Base-by-base conservation (phyloP, 2,888 invertebrate species). In the Molanna angustata region DNA sequence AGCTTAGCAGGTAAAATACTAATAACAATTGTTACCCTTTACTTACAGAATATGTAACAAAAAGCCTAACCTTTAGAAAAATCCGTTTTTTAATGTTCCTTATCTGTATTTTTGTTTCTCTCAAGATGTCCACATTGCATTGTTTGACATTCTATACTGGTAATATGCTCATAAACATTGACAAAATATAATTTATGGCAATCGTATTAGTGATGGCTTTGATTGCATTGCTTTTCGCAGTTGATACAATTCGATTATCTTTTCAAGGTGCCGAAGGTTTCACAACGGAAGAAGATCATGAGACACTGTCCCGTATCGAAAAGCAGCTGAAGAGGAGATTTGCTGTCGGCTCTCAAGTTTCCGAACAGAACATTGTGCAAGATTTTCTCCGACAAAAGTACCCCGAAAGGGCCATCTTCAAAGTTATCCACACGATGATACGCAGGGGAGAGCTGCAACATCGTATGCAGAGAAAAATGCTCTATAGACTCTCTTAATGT, bases 371-470 rank as follows among this genome's bases (percentile, higher is more conserved):
- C 60, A 93, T 99, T 61, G 79, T 99, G 21, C 90, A 93, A 64
- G 96, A 97, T 72, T 90, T 89, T 64, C 68, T 82, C 3, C 79
- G 83, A 9, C 88, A 94, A 71, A 90, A 91, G 69, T 96, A 93
- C 69, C 86, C 90, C 0, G 94, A 95, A 68, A 78, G 87, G 51
- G 83, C 90, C 3, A 84, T 99, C 53, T 73, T 85, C 54, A 97
- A 95, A 75, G 98, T 99, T 11, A 85, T 99, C 61, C 85, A 91
- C 63, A 87, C 90, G 9, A 94, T 98, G 94, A 88, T 99, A 61
- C 80, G 95, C 20, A 82, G 97, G 13, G 99, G 97, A 0, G 97
- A 99, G 68, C 72, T 99, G 41, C 97, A 98, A 65, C 94, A 97
- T 73, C 83, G 97, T 47, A 85, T 95, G 82, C 98, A 99, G 71